Conservation (phyloP, 2,797 vertebrate species). For the Hyperoplus immaculatus region DNA sequence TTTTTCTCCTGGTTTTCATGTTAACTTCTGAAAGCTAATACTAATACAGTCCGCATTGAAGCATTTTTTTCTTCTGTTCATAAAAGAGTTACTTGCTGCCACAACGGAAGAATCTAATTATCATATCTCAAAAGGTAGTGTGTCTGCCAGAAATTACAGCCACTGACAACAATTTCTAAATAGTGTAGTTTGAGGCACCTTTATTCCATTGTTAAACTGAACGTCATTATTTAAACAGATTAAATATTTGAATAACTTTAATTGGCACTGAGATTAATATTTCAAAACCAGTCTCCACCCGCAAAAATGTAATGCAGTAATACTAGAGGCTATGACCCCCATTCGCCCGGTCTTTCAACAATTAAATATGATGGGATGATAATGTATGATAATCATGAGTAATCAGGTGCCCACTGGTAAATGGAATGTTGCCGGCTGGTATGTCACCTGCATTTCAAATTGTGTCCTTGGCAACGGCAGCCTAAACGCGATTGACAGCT, state of each 20-base stretch:
- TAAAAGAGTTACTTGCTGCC: background rate
- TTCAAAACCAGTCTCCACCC: constrained; percentile 73
- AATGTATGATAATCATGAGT: constrained; percentile 97
- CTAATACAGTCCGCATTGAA: background rate
- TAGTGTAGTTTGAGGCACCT: constrained; percentile 18
- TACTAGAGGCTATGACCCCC: constrained; percentile 84
- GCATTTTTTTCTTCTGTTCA: constrained; percentile 6
- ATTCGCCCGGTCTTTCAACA: constrained; percentile 83
- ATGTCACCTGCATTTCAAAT: constrained; percentile 97
- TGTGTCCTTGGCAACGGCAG: constrained; percentile 84
- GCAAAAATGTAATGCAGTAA: constrained; percentile 75
- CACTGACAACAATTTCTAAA: background rate
- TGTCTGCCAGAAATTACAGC: background rate
- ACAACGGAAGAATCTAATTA: constrained; percentile 1
- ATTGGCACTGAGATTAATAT: constrained; percentile 81
- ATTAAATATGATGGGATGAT: constrained; percentile 98
- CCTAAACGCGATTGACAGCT: constrained; percentile 89
- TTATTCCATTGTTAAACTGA: constrained; percentile 39
- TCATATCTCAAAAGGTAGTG: background rate
- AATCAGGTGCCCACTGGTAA: constrained; percentile 94
- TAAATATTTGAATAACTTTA: constrained; percentile 72
- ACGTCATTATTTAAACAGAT: constrained; percentile 54
- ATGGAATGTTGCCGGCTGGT: constrained; percentile 88
- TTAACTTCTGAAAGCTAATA: constrained; percentile 5
- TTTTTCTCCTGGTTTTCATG: constrained; percentile 47